A percentile compares a stretch with the other conserved stretches of the same genome.
These are phyloP conservation scores for Spisula solida DNA, from an alignment of 2,888 invertebrate species.

Conservation along the genomic window DNA sequence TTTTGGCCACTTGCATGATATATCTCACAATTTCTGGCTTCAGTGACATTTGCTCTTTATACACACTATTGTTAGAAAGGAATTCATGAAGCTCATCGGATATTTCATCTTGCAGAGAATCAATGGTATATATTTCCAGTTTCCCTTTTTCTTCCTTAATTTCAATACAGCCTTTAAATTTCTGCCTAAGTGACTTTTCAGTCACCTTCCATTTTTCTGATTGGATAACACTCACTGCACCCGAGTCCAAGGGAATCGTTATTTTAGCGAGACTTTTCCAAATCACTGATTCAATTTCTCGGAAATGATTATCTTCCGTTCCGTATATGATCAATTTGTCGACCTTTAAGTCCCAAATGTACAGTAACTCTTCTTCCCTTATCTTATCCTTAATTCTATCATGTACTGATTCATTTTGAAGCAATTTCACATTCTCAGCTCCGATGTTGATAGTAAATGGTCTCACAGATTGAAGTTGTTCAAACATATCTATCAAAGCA, in stretches of 20 bases:
- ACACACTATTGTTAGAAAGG: conserved; percentile 51
- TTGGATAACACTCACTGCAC: conserved; percentile 27
- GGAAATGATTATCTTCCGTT: conserved; percentile 42
- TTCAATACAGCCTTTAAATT: conserved; percentile 50
- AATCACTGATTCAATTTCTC: conserved; percentile 50
- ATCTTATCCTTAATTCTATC: conserved; percentile 36
- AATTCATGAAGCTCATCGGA: conserved; percentile 51
- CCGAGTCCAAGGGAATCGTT: conserved; percentile 43
- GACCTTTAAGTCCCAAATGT: conserved; percentile 55
- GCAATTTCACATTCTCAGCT: conserved; percentile 29
- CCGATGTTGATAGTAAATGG: conserved; percentile 35
- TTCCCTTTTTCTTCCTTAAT: conserved; percentile 14
- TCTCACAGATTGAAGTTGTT: conserved; percentile 37
- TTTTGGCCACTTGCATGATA: conserved; percentile 33
- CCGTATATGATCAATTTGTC: conserved; percentile 43
- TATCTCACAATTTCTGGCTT: conserved; percentile 38
- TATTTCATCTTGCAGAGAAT: conserved; percentile 36
- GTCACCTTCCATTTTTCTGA: conserved; percentile 51
- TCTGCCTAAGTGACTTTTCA: conserved; percentile 39
- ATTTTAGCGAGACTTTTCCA: conserved; percentile 44
- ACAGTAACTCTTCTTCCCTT: conserved; percentile 38
- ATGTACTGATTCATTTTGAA: conserved; percentile 34
- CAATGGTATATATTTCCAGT: conserved; percentile 54
- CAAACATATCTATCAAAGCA: conserved; percentile 35
- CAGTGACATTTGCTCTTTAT: conserved; percentile 50